Evolutionary conservation across 1,140 invertebrate genomes (phyloP).

Genomic region (Cydia pomonella): DNA sequence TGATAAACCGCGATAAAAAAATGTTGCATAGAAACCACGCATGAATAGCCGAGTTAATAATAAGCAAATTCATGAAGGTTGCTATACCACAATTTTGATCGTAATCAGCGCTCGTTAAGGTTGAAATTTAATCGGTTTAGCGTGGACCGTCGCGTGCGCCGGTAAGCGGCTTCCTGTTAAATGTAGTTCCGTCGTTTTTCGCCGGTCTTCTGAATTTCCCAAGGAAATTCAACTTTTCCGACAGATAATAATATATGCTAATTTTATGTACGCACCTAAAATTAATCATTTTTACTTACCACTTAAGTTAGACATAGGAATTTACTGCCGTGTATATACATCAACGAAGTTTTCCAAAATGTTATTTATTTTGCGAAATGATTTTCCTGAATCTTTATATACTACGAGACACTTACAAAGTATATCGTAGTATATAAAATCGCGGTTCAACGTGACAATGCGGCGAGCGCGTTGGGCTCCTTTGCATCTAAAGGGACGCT

Average conservation of each 20-base stretch:
- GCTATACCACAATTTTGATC: neutral
- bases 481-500: too few relatives aligned
- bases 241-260: neutral
- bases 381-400: too few relatives aligned
- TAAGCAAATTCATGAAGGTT: neutral
- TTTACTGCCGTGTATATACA: neutral
- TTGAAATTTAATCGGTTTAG: neutral
- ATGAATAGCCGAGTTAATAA: neutral
- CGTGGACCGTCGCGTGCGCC: slow-evolving; percentile 3
- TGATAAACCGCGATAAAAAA: neutral
- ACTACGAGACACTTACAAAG: too few relatives aligned
- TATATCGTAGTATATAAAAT: too few relatives aligned
- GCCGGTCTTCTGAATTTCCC: slow-evolving; percentile 11
- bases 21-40: neutral
- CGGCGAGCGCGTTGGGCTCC: too few relatives aligned
- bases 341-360: too few relatives aligned
- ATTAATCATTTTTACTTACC: too few relatives aligned
- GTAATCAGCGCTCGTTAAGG: neutral
- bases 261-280: neutral
- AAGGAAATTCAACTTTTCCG: neutral
- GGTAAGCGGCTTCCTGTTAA: neutral
- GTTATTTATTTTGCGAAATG: too few relatives aligned
- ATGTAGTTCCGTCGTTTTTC: slow-evolving; percentile 16
- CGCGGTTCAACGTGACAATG: too few relatives aligned
- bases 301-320: neutral